Conservation (phyloP, 2,113 vertebrate species). For the Xenopus laevis region DNA sequence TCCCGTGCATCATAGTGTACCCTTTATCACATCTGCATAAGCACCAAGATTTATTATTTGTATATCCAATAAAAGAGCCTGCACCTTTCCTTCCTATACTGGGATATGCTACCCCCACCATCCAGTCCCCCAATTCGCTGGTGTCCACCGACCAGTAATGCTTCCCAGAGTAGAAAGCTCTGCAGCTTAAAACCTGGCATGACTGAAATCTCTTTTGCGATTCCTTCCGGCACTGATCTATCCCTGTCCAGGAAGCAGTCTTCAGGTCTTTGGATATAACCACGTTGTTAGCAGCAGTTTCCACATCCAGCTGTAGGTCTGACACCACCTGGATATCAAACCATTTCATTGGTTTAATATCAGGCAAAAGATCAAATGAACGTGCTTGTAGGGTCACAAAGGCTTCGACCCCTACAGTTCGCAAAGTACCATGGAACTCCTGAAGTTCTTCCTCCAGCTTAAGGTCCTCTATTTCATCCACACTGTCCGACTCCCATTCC, state of each 20-base stretch:
- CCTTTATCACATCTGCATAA: background rate
- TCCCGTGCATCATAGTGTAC: background rate
- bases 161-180: background rate
- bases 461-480: background rate
- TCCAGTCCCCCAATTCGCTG: background rate
- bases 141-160: conserved; percentile 14
- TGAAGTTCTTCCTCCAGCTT: no score
- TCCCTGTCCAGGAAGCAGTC: background rate
- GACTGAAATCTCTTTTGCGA: background rate
- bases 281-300: background rate
- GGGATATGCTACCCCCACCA: background rate
- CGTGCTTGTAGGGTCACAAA: background rate
- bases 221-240: background rate
- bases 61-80: background rate
- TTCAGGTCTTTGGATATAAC: background rate
- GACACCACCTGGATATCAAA: background rate
- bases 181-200: background rate
- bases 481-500: background rate
- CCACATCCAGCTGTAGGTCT: background rate
- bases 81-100: background rate
- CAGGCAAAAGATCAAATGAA: background rate
- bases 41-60: conserved; percentile 7
- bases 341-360: background rate
- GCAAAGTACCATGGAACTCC: no score
- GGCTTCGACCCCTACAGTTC: background rate